phyloP scores from a whole-genome alignment of 2,888 invertebrate species.

The Disparrhopalites patrizii region DNA sequence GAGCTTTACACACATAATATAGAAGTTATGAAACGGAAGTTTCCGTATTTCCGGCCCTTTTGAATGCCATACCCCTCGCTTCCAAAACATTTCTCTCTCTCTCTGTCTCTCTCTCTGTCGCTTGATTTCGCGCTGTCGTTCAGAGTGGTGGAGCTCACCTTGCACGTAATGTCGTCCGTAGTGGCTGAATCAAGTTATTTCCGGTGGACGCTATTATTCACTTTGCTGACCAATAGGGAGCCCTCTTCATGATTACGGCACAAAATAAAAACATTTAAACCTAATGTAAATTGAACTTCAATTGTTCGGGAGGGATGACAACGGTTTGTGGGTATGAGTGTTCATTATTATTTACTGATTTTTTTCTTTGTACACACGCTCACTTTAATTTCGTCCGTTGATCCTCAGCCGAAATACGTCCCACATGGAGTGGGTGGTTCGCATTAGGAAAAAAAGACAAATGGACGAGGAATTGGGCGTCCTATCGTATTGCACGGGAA shows the following conservation, averaged over 20 bases:
- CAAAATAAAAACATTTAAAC: not conserved
- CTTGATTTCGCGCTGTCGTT: not conserved
- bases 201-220: not conserved
- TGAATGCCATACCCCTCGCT: too few relatives aligned
- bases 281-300: too few relatives aligned
- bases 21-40: conserved; percentile 21
- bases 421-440: too few relatives aligned
- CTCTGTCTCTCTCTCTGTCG: not conserved
- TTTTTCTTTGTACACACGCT: not conserved
- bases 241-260: not conserved
- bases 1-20: too few relatives aligned
- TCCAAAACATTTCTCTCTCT: too few relatives aligned
- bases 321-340: not conserved
- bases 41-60: conserved; percentile 22
- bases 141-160: not conserved
- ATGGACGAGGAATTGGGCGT: too few relatives aligned
- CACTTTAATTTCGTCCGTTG: not conserved
- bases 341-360: not conserved
- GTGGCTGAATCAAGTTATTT: conserved; percentile 11
- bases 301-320: not conserved
- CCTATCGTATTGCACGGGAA: too few relatives aligned
- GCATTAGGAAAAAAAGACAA: too few relatives aligned
- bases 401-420: too few relatives aligned
- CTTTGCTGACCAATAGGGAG: not conserved
- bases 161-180: not conserved